Conservation (phyloP, 1,140 invertebrate species). For the Ostrea denselamellosa region DNA sequence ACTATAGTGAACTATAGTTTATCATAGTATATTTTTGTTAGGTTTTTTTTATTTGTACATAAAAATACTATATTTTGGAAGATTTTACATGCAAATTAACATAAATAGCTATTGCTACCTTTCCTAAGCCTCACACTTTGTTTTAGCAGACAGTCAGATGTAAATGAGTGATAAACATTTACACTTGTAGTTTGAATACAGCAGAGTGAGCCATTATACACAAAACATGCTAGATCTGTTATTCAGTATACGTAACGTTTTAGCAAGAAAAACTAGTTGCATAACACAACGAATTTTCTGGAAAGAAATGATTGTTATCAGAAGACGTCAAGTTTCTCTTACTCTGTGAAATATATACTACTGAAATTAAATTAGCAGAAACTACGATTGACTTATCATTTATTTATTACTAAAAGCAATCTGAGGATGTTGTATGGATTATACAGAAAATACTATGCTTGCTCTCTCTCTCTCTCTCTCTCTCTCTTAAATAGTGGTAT, state of each 20-base stretch:
- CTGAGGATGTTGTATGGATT: too few relatives aligned
- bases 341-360: background rate
- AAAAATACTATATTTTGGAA: background rate
- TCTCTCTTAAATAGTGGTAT: too few relatives aligned
- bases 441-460: too few relatives aligned
- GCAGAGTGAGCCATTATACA: background rate
- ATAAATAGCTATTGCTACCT: background rate
- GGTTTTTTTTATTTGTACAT: background rate
- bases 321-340: background rate
- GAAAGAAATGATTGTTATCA: background rate
- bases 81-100: background rate
- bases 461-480: too few relatives aligned
- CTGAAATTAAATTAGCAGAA: too few relatives aligned
- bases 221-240: background rate
- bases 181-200: background rate
- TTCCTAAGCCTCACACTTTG: background rate
- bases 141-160: background rate
- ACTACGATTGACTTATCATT: too few relatives aligned
- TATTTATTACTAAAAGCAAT: too few relatives aligned
- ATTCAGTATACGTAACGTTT: background rate
- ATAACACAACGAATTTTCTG: conserved; percentile 16
- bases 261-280: background rate
- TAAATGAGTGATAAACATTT: background rate
- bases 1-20: too few relatives aligned
- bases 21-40: background rate